phyloP scores from a whole-genome alignment of 2,888 invertebrate genomes.

The Agrypnus murinus region DNA sequence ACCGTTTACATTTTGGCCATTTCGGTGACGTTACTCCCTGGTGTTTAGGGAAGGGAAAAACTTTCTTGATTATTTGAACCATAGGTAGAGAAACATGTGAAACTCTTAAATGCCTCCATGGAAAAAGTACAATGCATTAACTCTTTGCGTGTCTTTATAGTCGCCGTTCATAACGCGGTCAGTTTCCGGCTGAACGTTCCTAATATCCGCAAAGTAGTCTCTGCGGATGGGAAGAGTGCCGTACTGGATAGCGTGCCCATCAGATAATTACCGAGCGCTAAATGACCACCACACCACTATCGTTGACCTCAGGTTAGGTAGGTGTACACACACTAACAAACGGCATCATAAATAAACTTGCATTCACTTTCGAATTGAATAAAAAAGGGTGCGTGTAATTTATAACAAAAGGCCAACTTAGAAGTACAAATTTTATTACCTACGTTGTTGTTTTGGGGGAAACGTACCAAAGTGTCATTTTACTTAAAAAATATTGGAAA shows the following conservation, averaged over 20 bases:
- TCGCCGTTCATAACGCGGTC: slow-evolving; percentile 27
- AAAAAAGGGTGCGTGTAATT: not conserved
- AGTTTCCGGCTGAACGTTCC: slow-evolving; percentile 26
- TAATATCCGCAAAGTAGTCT: slow-evolving; percentile 36
- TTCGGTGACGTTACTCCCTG: slow-evolving; percentile 1
- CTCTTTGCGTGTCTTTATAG: slow-evolving; percentile 27
- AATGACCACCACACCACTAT: slow-evolving; percentile 32
- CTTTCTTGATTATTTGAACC: not conserved
- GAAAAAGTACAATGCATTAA: slow-evolving; percentile 23
- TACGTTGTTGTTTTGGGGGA: no score
- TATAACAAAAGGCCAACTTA: not conserved
- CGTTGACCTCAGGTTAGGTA: slow-evolving; percentile 23
- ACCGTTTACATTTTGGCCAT: slow-evolving; percentile 5
- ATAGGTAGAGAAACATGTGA: not conserved
- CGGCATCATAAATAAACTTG: slow-evolving; percentile 17
- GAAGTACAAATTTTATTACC: no score
- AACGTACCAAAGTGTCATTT: no score
- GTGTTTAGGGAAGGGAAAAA: slow-evolving; percentile 1
- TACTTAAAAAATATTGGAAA: no score
- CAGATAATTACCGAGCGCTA: slow-evolving; percentile 31
- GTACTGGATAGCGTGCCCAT: slow-evolving; percentile 32
- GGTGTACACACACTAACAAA: slow-evolving; percentile 20
- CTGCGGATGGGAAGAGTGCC: slow-evolving; percentile 29
- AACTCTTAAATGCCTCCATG: slow-evolving; percentile 1
- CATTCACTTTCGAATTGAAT: not conserved